These are phyloP conservation scores for Tauraco erythrolophus DNA, from an alignment of 2,113 vertebrate species.

Conservation along the genomic window DNA sequence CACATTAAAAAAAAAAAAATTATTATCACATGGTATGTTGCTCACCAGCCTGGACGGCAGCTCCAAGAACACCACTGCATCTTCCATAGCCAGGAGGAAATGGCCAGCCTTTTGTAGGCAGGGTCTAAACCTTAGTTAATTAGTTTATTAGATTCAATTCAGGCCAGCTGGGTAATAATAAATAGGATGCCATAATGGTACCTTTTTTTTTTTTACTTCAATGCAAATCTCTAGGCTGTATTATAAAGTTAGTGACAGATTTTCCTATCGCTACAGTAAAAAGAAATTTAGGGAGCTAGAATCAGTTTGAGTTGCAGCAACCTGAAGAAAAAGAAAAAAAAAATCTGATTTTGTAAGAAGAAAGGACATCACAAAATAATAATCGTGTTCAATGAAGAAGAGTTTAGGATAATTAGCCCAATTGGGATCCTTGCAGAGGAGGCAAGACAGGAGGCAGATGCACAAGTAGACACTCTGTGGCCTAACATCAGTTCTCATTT, in stretches of 20 bases:
- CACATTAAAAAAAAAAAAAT: neutral
- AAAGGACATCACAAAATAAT: neutral
- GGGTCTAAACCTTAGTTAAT: too few relatives aligned
- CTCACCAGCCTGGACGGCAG: too few relatives aligned
- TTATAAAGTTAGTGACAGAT: neutral
- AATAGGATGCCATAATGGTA: too few relatives aligned
- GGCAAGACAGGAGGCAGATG: neutral
- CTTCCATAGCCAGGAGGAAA: too few relatives aligned
- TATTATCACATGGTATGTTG: too few relatives aligned
- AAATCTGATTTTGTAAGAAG: neutral
- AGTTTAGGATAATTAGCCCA: neutral
- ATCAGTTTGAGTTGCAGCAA: neutral
- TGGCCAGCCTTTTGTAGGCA: too few relatives aligned
- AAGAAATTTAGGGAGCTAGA: neutral
- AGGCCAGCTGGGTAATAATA: too few relatives aligned
- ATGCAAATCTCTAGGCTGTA: neutral
- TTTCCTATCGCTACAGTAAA: neutral
- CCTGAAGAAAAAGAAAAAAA: neutral
- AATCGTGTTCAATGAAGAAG: fast-evolving
- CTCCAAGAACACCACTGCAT: too few relatives aligned
- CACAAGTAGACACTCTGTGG: neutral
- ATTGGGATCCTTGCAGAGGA: neutral
- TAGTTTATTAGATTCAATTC: too few relatives aligned
- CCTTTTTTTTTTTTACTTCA: neutral
- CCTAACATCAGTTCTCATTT: neutral